Base-by-base conservation (phyloP, 2,888 invertebrate genomes). In the Andricus curvator region DNA sequence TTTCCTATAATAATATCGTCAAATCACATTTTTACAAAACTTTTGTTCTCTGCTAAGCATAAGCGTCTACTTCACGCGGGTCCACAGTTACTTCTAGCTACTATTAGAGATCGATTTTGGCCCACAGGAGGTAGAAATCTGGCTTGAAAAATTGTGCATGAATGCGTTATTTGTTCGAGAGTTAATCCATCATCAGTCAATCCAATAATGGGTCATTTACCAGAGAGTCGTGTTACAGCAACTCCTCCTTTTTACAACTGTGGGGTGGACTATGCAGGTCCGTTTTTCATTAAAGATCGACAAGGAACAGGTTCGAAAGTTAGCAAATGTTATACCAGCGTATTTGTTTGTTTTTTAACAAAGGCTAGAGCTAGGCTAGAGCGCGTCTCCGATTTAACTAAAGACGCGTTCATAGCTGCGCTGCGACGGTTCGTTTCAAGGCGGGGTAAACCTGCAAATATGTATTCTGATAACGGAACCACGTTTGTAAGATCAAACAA, bases 201-300 rank as follows among this genome's bases (percentile, higher is more conserved):
- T 6, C 86, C 82, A 29, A 29, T 87, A 5, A 90, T 91, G 89
- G 89, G 87, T n/a, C 1, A 78, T n/a, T 78, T 80, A 33, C 78
- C 65, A 1, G 15, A 11, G 8, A 70, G 70, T 4, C 56, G 70
- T 17, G 37, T 65, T 51, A 51, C 44, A 4, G 70, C 78, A 4
- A 33, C 77, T 17, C 64, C 80, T 13, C 62, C 78, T 25, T 80
- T 78, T 65, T 13, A 60, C 25, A 66, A 56, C 6, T 56, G 56
- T 13, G 60, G 77, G 8, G 67, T 77, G 1, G 77, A 80, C 37
- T 77, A 80, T 33, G 77, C 77, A 9, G 66, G 80, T 22, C 77
- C 68, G 2, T 66, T 67, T 77, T 25, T 13, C 5, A 67, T 80
- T n/a, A 80, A 80, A 22, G 80, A 77, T 25, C 51, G 67, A 48